Evolutionary conservation across 2,888 invertebrate species (phyloP).

Genomic region (Hemicrepidius hirtus): DNA sequence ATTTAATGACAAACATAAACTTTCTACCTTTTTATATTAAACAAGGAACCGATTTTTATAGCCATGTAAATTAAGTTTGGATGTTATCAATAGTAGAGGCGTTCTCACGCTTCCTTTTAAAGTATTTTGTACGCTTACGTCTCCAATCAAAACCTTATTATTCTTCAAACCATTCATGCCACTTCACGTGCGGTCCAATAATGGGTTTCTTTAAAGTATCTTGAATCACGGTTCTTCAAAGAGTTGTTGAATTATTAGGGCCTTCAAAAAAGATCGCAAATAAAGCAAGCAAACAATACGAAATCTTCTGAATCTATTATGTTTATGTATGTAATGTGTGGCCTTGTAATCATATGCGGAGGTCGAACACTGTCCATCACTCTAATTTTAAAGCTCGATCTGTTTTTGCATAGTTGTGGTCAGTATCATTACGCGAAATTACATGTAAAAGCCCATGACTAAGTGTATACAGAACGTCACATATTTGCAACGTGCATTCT

Average conservation of each 20-base stretch:
- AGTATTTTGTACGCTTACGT: constrained; percentile 29
- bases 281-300: constrained; percentile 21
- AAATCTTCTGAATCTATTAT: constrained; percentile 8
- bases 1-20: background rate
- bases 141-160: constrained; percentile 42
- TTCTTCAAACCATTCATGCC: constrained; percentile 42
- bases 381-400: constrained; percentile 15
- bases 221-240: constrained; percentile 39
- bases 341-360: constrained; percentile 22
- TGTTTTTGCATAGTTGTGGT: constrained; percentile 22
- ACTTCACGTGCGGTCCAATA: constrained; percentile 48
- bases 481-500: constrained; percentile 2
- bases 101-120: constrained; percentile 45
- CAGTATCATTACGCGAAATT: constrained; percentile 13
- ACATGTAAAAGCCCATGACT: constrained; percentile 12
- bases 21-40: background rate
- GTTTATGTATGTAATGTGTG: constrained; percentile 1
- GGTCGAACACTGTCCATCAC: constrained; percentile 1
- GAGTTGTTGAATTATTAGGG: constrained; percentile 31
- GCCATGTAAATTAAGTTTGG: constrained; percentile 14
- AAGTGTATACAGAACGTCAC: background rate
- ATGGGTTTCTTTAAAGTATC: constrained; percentile 33
- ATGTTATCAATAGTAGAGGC: constrained; percentile 9
- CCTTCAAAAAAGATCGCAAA: constrained; percentile 22
- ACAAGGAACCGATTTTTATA: background rate